Percentiles rank a stretch among this genome's conserved stretches.
phyloP scores from a whole-genome alignment of 2,113 vertebrate genomes.

The Neoarius graeffei region DNA sequence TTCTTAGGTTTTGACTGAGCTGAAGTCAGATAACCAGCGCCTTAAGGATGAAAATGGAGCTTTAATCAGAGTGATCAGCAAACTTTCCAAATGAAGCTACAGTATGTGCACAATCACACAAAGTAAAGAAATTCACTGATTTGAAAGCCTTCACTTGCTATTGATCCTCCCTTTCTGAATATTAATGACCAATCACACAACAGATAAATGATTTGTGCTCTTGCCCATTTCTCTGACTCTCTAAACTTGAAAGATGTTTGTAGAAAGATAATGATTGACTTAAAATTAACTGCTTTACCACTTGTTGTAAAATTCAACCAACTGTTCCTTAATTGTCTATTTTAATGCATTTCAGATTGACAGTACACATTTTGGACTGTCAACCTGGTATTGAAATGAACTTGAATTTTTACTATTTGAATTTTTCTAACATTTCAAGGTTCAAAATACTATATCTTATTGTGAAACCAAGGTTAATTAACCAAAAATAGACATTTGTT shows the following conservation, averaged over 20 bases:
- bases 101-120: neutral
- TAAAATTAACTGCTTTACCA: neutral
- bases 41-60: conserved; percentile 98
- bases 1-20: conserved; percentile 87
- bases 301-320: neutral
- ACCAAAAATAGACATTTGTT: neutral
- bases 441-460: neutral
- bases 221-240: neutral
- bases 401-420: neutral
- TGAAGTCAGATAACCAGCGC: conserved; percentile 96
- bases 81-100: conserved; percentile 91
- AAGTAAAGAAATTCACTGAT: conserved; percentile 28
- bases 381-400: neutral
- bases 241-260: neutral
- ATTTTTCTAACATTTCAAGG: neutral
- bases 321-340: neutral
- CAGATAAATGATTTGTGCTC: neutral
- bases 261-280: neutral
- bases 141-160: conserved; percentile 10
- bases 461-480: neutral
- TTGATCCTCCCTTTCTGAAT: neutral
- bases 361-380: neutral
- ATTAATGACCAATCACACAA: neutral
- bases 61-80: conserved; percentile 98
- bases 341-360: neutral